Conservation (phyloP, 1,140 invertebrate genomes). For the Orchesella cincta region DNA sequence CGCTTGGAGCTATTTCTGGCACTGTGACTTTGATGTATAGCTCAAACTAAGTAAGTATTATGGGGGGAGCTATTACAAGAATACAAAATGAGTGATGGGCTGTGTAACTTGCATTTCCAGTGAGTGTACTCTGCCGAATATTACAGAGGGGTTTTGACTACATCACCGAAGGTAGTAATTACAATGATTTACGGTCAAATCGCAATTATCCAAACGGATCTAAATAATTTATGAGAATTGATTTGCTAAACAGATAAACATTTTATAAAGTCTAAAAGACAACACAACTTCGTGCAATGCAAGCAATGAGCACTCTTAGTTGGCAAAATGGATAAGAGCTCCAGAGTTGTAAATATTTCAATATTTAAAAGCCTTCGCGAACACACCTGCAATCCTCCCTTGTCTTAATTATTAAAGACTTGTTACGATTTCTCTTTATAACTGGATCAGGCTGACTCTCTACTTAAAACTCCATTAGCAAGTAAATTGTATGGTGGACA, state of each 20-base stretch:
- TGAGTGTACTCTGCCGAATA: neutral
- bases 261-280: no score
- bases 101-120: neutral
- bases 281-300: no score
- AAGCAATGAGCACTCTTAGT: no score
- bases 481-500: no score
- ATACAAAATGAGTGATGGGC: neutral
- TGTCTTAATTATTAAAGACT: no score
- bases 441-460: no score
- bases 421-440: no score
- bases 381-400: no score
- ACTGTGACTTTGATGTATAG: neutral
- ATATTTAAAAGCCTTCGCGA: no score
- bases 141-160: neutral
- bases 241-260: slow-evolving; percentile 4
- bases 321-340: no score
- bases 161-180: neutral
- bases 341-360: no score
- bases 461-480: no score
- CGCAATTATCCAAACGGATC: slow-evolving; percentile 8
- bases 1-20: neutral
- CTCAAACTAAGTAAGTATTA: neutral
- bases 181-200: slow-evolving; percentile 13
- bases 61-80: neutral
- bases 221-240: slow-evolving; percentile 19